These are phyloP conservation scores for Rhynchophorus ferrugineus DNA, from an alignment of 1,140 invertebrate species.

Conservation along the genomic window DNA sequence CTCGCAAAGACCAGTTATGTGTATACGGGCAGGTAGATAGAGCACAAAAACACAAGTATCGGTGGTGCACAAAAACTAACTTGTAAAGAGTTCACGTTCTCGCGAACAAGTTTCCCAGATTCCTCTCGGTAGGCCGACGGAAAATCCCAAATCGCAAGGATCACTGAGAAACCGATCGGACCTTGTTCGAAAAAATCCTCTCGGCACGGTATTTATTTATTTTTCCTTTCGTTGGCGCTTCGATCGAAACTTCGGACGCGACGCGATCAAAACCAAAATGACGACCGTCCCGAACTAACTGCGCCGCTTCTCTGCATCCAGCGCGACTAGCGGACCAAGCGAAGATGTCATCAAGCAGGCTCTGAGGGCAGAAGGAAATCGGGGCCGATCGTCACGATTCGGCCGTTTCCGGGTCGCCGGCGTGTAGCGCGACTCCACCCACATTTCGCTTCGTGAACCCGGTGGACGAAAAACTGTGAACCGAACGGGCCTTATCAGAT, in stretches of 20 bases:
- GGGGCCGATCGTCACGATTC: constrained; percentile 12
- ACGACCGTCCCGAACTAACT: constrained; percentile 8
- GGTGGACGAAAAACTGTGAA: constrained; percentile 20
- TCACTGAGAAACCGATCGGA: too few relatives aligned
- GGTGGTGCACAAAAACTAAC: not conserved
- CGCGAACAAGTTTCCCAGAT: not conserved
- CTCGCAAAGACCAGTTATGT: not conserved
- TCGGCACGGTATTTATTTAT: too few relatives aligned
- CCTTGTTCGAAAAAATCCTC: too few relatives aligned
- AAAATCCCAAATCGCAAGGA: too few relatives aligned
- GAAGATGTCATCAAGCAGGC: constrained; percentile 23
- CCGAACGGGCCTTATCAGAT: constrained; percentile 15
- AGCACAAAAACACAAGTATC: not conserved
- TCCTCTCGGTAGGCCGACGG: too few relatives aligned
- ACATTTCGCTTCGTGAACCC: constrained; percentile 16
- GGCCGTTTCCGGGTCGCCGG: constrained; percentile 13
- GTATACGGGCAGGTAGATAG: not conserved
- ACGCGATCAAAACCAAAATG: not conserved
- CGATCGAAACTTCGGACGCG: not conserved
- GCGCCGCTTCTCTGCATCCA: constrained; percentile 12
- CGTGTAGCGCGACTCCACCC: constrained; percentile 21
- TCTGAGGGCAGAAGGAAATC: constrained; percentile 16
- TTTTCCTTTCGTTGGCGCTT: too few relatives aligned
- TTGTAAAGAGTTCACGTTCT: not conserved
- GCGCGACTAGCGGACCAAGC: constrained; percentile 16